phyloP scores from a whole-genome alignment of 2,888 invertebrate species.

The Perizoma affinitatum region DNA sequence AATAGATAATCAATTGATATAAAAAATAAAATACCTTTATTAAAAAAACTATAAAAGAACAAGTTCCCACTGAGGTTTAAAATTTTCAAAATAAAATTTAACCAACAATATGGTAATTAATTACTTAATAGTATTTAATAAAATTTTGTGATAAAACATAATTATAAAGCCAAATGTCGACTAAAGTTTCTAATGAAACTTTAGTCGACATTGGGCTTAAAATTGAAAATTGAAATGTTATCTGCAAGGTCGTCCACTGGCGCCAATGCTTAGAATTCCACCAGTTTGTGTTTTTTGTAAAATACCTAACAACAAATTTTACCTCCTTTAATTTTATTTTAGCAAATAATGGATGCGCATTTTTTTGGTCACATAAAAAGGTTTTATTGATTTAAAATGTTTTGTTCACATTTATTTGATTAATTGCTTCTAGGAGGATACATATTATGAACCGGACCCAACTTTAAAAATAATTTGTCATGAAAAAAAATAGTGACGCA shows the following conservation, averaged over 20 bases:
- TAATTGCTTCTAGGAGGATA: slow-evolving; percentile 27
- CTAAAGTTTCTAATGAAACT: too few species aligned
- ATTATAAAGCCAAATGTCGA: too few species aligned
- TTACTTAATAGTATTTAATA: background rate
- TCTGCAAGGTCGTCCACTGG: slow-evolving; percentile 57
- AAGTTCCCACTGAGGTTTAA: too few species aligned
- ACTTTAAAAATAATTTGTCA: slow-evolving; percentile 1
- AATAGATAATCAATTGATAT: too few species aligned
- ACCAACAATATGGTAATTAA: background rate
- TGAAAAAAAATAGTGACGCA: too few species aligned
- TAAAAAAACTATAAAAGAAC: too few species aligned
- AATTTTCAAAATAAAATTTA: too few species aligned
- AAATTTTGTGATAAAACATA: too few species aligned
- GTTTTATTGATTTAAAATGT: slow-evolving; percentile 30
- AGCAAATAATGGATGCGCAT: slow-evolving; percentile 32
- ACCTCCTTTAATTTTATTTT: slow-evolving; percentile 30
- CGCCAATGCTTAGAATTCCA: slow-evolving; percentile 59
- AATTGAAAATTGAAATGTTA: slow-evolving; percentile 47
- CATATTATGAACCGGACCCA: slow-evolving; percentile 27
- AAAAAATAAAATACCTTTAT: too few species aligned
- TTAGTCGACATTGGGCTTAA: slow-evolving; percentile 1
- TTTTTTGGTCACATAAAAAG: slow-evolving; percentile 23
- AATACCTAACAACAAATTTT: slow-evolving; percentile 27
- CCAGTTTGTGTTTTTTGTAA: slow-evolving; percentile 26
- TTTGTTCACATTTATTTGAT: slow-evolving; percentile 33